Conservation (phyloP, 2,113 vertebrate species). For the Sminthopsis crassicaudata region DNA sequence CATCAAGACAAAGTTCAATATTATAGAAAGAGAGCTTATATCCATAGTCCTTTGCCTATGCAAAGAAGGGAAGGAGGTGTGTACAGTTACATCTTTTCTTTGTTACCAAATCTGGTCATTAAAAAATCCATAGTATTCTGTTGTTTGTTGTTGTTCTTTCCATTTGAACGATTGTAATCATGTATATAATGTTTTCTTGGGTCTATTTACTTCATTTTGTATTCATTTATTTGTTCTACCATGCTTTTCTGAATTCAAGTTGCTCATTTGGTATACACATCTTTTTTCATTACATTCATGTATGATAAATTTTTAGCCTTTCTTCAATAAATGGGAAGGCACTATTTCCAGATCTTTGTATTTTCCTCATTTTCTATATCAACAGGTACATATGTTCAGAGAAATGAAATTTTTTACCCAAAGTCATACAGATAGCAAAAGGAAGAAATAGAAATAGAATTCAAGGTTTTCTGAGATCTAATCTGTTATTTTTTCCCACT, state of each 20-base stretch:
- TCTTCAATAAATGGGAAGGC: neutral
- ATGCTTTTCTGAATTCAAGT: neutral
- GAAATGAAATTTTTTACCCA: neutral
- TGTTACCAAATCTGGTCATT: neutral
- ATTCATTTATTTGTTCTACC: neutral
- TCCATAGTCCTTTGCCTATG: neutral
- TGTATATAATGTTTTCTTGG: neutral
- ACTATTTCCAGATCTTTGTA: neutral
- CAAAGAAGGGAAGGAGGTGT: neutral
- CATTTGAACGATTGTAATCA: neutral
- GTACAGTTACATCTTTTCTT: neutral
- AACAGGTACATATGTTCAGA: neutral
- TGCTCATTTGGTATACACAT: neutral
- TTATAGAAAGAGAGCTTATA: neutral
- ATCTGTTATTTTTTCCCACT: neutral
- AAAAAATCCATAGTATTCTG: neutral
- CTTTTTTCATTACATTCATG: neutral
- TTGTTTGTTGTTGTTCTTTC: neutral
- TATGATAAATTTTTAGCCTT: neutral
- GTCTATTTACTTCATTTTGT: neutral
- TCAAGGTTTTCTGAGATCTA: neutral
- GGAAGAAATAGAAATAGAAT: neutral
- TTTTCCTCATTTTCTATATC: neutral
- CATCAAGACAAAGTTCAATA: neutral
- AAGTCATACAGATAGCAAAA: neutral